Evolutionary conservation across 2,888 invertebrate species (phyloP), one percentile per base, ranked within the genome.

Genomic region (Gisinianus flammeolus): DNA sequence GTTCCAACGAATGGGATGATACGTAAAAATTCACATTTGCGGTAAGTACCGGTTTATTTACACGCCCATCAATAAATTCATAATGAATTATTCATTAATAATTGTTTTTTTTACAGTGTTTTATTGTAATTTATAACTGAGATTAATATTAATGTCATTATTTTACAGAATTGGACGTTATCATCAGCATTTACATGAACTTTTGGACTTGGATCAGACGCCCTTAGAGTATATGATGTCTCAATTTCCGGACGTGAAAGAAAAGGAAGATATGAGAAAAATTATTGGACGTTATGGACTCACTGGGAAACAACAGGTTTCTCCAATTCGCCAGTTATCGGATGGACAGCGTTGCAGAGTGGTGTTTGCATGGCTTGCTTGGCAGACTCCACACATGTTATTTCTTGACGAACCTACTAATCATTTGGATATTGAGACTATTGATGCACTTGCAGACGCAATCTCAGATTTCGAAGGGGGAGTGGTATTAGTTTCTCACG

Each of bases 281-380:
- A 98, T 99, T 85, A 97, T 99, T 85, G 99, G 99, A 0, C 91
- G 98, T 78, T 99, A 98, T 87, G 99, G 99, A 0, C 90, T 99
- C 69, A 96, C 98, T 0, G 99, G 99, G 5, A 91, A 97, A 80
- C 98, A 99, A 86, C 85, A 94, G 94, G 92, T 96, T 74, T 96
- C 96, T 86, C 96, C 97, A 0, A 97, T 97, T 88, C 91, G 94
- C 52, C 96, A 97, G 87, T 88, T 99, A 79, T 97, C 97, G 0
- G 99, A 99, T 88, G 99, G 99, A 3, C 99, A 99, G 88, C 90
- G 98, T 52, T 99, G 99, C 88, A 92, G 99, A 83, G 98, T 99
- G 0, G 98, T 98, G 79, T 99, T 99, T 88, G 98, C 98, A 22
- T 99, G 96, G 94, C 89, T 99, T 80, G 97, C 99, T 6, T 97